Conservation (phyloP, 2,113 vertebrate species). For the Scopus umbretta region DNA sequence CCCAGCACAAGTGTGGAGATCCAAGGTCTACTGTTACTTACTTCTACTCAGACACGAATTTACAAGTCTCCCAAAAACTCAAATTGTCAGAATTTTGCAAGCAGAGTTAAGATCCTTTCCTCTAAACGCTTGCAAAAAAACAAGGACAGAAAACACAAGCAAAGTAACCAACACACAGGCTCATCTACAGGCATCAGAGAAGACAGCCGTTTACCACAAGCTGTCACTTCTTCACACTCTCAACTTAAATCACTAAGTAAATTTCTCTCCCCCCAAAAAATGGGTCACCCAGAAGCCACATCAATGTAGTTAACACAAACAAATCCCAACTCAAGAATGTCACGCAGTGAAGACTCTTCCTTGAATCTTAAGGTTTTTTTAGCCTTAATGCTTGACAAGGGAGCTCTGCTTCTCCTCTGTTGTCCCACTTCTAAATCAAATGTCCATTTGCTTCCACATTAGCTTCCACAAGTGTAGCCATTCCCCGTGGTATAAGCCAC, state of each 20-base stretch:
- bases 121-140: not conserved
- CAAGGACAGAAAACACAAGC: not conserved
- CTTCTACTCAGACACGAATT: not conserved
- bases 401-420: not conserved
- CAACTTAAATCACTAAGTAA: not conserved
- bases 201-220: not conserved
- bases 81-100: not conserved
- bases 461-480: not conserved
- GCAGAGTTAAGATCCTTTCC: not conserved
- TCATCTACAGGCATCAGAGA: not conserved
- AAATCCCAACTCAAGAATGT: not conserved
- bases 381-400: not conserved
- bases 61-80: not conserved
- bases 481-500: not conserved
- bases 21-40: not conserved
- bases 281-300: not conserved
- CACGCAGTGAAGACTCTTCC: not conserved
- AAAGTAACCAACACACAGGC: accelerated
- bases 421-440: not conserved
- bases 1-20: not conserved
- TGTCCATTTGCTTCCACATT: not conserved
- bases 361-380: not conserved
- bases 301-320: not conserved
- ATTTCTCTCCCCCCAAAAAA: not conserved
- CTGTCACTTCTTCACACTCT: not conserved